Conservation (phyloP, 1,140 invertebrate species). For the Pentalonia nigronervosa region DNA sequence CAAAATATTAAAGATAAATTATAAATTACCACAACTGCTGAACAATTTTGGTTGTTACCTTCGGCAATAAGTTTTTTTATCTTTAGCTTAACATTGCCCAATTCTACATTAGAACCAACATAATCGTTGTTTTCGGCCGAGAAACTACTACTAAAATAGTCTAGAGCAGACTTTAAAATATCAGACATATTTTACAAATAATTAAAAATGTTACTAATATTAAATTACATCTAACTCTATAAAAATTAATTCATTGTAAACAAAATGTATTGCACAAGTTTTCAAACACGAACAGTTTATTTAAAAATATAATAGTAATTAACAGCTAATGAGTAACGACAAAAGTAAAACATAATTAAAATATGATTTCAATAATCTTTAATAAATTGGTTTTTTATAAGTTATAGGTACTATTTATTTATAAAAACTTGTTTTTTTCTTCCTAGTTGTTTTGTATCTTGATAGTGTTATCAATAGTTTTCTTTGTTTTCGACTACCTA, state of each 20-base stretch:
- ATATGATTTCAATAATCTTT: background rate
- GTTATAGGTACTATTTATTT: background rate
- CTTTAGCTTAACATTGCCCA: conserved; percentile 86
- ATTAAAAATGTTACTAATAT: background rate
- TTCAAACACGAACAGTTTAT: background rate
- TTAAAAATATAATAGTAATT: background rate
- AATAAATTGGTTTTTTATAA: background rate
- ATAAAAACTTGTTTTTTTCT: conserved; percentile 33
- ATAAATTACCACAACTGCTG: background rate
- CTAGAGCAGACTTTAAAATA: conserved; percentile 86
- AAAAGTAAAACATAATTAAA: background rate
- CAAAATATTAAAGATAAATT: conserved; percentile 54
- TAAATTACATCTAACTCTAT: conserved; percentile 7
- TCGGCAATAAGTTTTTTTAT: conserved; percentile 91
- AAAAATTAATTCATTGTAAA: conserved; percentile 26
- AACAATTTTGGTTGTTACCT: conserved; percentile 69
- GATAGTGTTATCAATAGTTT: conserved; percentile 25
- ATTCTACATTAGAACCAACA: conserved; percentile 88
- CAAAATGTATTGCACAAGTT: background rate
- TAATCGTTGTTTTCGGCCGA: conserved; percentile 80
- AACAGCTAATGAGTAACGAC: background rate
- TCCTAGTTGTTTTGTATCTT: background rate
- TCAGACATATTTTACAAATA: conserved; percentile 75
- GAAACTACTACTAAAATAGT: conserved; percentile 76
- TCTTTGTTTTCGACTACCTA: conserved; percentile 39